Base-by-base conservation (phyloP, 1,140 invertebrate genomes). In the Sarcophaga peregrina region DNA sequence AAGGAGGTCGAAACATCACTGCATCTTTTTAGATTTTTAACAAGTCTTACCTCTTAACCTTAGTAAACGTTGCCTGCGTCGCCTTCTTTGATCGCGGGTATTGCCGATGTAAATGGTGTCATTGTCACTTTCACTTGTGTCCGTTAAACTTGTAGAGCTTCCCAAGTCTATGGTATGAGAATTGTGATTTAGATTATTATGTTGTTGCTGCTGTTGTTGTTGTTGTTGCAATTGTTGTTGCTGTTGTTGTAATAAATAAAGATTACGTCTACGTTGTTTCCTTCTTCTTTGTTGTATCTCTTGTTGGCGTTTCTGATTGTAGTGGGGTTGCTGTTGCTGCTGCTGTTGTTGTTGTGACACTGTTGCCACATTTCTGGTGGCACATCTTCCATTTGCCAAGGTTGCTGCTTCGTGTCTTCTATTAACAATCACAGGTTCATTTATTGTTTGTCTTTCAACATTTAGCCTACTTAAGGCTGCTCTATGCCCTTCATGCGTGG, bases 291-390 rank as follows among this genome's bases (percentile, higher is more conserved):
- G 75, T 20, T 78, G 75, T 20, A 68, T 17, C 17, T 68, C n/a
- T 68, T 68, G 62, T 13, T 52, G 50, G 8, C 8, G 13, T 9
- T 58, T 48, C 72, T 82, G 58, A 20, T 82, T 11, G 25, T 37
- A 37, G 4, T 37, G 25, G 25, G 25, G 25, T 45, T 81, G 80
- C 54, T 81, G 62, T 58, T 68, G 62, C 4, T 62, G 54, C 6
- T 75, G 73, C 5, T 46, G 74, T 15, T 76, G 74, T 47, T 76
- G 7, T n/a, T 50, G 75, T 78, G 75, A 78, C 75, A 78, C 75
- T 78, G 75, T 78, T 78, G 75, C 75, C 75, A 78, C 75, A 78
- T 78, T 78, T 78, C 75, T 78, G 1, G 75, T 11, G 6, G 47
- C 9, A 52, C 25, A 78, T 17, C 75, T 78, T 17, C 8, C 75